Evolutionary conservation across 2,797 vertebrate genomes (phyloP).

Genomic region (Lutjanus campechanus): DNA sequence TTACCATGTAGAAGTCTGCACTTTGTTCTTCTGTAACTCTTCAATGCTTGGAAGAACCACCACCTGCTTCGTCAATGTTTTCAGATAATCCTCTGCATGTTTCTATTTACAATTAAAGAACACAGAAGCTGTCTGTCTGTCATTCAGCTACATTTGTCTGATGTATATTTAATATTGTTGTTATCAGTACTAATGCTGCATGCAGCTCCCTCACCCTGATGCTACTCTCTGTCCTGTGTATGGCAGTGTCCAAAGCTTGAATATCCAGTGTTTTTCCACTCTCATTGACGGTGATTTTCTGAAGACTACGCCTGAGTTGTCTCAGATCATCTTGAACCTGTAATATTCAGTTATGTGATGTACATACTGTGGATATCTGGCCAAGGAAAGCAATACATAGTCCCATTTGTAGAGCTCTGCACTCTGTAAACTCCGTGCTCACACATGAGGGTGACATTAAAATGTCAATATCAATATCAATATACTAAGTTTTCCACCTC

Average conservation of each 20-base stretch:
- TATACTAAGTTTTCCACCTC: background rate
- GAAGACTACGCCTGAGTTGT: conserved; percentile 81
- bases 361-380: background rate
- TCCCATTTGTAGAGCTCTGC: too few relatives aligned
- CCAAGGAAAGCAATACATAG: too few relatives aligned
- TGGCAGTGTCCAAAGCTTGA: conserved; percentile 80
- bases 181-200: background rate
- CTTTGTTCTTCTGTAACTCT: conserved; percentile 61
- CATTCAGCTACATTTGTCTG: background rate
- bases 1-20: conserved; percentile 79
- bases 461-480: background rate
- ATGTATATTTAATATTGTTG: background rate
- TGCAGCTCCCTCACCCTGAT: conserved; percentile 71
- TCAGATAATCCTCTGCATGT: conserved; percentile 83
- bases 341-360: conserved; percentile 26
- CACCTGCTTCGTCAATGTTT: conserved; percentile 77
- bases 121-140: background rate
- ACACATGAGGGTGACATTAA: too few relatives aligned
- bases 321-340: conserved; percentile 89
- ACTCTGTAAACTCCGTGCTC: too few relatives aligned
- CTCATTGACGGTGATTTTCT: conserved; percentile 40
- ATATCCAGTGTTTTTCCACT: conserved; percentile 68
- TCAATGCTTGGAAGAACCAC: conserved; percentile 81
- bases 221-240: conserved; percentile 79
- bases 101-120: conserved; percentile 60